Evolutionary conservation across 35 echinoderm and acorn worm species (phyloP).

Genomic region (Apostichopus parvimensis): DNA sequence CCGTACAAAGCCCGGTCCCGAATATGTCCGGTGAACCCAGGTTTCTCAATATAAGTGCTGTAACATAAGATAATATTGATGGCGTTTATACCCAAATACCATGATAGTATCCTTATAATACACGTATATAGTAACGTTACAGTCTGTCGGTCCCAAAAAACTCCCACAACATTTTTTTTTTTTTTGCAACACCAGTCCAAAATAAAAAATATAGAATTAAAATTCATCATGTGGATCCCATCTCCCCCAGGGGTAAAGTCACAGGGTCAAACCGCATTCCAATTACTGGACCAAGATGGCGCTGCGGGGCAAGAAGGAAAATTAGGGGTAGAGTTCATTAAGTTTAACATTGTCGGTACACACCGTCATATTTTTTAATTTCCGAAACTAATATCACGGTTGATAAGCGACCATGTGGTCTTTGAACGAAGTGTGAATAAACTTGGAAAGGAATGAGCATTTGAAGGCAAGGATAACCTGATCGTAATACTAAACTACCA

Average conservation of each 20-base stretch:
- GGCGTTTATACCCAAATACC: no score
- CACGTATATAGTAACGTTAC: not conserved
- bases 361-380: not conserved
- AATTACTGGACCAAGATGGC: slow-evolving; percentile 13
- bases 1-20: no score
- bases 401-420: not conserved
- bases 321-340: not conserved
- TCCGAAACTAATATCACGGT: slow-evolving; percentile 6
- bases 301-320: not conserved
- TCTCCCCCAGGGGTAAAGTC: not conserved
- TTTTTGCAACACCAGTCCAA: not conserved
- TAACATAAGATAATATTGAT: no score
- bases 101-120: not conserved
- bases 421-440: not conserved
- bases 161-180: no score
- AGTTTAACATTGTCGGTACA: not conserved
- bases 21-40: no score
- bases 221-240: not conserved
- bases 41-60: no score
- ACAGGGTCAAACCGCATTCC: slow-evolving; percentile 1
- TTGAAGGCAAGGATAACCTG: not conserved
- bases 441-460: not conserved
- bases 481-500: no score
- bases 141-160: not conserved
- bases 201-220: not conserved